phyloP scores from a whole-genome alignment of 53 echinoderm and acorn worm genomes.

The Apostichopus leukothele region DNA sequence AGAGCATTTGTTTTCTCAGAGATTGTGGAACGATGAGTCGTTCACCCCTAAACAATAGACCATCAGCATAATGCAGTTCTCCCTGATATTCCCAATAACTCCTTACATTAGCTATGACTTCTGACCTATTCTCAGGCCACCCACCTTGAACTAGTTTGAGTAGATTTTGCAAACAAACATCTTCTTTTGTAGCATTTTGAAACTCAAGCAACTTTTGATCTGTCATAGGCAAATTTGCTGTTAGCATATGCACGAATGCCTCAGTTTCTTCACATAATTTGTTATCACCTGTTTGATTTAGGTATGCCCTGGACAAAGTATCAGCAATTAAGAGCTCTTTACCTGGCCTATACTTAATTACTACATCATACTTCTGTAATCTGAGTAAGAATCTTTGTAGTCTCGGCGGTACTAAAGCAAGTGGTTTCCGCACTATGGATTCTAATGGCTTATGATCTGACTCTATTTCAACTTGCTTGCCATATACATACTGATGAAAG shows the following conservation, averaged over 20 bases:
- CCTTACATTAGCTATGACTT: conserved; percentile 43
- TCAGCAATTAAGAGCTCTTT: conserved; percentile 12
- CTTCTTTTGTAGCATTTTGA: conserved; percentile 29
- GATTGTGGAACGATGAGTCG: conserved; percentile 39
- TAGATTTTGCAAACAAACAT: conserved; percentile 27
- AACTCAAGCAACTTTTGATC: not conserved
- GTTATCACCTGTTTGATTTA: not conserved
- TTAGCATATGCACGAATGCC: not conserved
- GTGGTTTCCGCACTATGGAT: not conserved
- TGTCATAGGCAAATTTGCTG: not conserved
- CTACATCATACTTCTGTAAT: conserved; percentile 4
- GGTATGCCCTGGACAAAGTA: conserved; percentile 7
- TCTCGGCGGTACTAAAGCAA: not conserved
- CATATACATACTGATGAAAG: conserved; percentile 5
- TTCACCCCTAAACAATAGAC: conserved; percentile 50
- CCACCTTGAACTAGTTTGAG: conserved; percentile 38
- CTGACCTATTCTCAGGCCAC: conserved; percentile 48
- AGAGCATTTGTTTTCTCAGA: conserved; percentile 49
- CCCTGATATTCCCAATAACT: conserved; percentile 55
- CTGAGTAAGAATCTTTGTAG: not conserved
- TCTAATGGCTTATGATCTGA: not conserved
- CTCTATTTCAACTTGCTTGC: conserved; percentile 1
- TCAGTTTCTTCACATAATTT: not conserved
- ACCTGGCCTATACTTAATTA: not conserved
- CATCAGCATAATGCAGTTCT: conserved; percentile 47